A percentile compares a stretch with the other conserved stretches of the same genome.
Conservation (phyloP, 2,888 invertebrate species). For the Tiliacea aurago region DNA sequence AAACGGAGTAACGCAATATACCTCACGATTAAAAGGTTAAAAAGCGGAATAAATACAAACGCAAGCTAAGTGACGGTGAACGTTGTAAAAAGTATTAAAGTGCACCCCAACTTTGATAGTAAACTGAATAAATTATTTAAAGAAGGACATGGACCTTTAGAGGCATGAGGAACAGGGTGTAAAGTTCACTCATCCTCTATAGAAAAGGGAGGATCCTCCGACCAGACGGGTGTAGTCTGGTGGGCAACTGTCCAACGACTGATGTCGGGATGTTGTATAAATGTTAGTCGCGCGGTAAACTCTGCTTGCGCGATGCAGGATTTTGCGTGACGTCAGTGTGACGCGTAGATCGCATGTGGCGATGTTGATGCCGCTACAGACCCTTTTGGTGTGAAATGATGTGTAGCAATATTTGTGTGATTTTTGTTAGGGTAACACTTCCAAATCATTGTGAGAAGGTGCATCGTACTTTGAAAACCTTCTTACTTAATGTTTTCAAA, state of each 20-base stretch:
- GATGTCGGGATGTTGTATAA: too few species aligned
- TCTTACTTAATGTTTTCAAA: background rate
- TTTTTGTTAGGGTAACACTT: constrained; percentile 5
- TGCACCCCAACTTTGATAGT: constrained; percentile 50
- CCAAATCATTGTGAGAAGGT: background rate
- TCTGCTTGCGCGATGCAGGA: too few species aligned
- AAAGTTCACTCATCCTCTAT: too few species aligned
- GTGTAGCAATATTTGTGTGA: constrained; percentile 1
- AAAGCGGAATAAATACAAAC: constrained; percentile 32
- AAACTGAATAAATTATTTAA: constrained; percentile 55
- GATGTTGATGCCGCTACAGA: too few species aligned
- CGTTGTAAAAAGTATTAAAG: constrained; percentile 48
- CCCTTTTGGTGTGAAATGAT: constrained; percentile 27
- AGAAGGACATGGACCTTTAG: constrained; percentile 23
- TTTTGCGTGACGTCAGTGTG: too few species aligned
- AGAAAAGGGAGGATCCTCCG: too few species aligned
- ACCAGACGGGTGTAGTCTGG: too few species aligned
- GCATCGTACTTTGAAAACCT: background rate
- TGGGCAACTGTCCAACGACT: too few species aligned
- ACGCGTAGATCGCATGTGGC: too few species aligned
- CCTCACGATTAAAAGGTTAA: constrained; percentile 24
- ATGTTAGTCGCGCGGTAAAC: too few species aligned
- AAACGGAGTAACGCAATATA: constrained; percentile 53
- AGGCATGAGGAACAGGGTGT: too few species aligned
- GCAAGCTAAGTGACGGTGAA: constrained; percentile 37